A percentile compares a stretch with the other conserved stretches of the same genome.
phyloP scores from a whole-genome alignment of 2,797 vertebrate species.

The Myiotriccus ornatus region DNA sequence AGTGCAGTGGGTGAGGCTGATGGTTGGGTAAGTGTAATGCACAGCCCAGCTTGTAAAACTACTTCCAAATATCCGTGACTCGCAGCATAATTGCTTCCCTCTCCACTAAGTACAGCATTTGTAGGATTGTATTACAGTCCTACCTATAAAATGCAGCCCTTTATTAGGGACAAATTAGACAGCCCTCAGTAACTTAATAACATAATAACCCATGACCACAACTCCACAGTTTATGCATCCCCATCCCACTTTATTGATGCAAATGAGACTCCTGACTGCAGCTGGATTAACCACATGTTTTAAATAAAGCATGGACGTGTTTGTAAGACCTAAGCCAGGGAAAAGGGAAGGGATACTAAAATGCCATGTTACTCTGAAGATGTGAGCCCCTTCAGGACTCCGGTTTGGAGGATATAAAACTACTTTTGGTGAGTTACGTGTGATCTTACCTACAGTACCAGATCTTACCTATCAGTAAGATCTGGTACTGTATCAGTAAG shows the following conservation, averaged over 20 bases:
- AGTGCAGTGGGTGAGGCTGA: not conserved
- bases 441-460: fast-evolving
- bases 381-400: not conserved
- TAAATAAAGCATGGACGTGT: fast-evolving
- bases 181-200: not conserved
- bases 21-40: not conserved
- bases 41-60: not conserved
- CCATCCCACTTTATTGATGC: not conserved
- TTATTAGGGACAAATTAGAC: conserved; percentile 4
- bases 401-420: fast-evolving
- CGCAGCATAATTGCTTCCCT: not conserved
- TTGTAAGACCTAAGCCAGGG: not conserved
- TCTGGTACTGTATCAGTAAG: too few relatives aligned
- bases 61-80: not conserved
- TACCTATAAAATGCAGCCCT: not conserved
- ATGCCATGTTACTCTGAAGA: not conserved
- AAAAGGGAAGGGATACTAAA: not conserved
- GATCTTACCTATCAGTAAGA: fast-evolving
- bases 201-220: not conserved
- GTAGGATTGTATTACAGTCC: not conserved
- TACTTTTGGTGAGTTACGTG: not conserved
- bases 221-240: not conserved
- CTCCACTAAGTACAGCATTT: not conserved
- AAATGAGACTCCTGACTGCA: not conserved
- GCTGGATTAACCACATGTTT: not conserved